Conservation (phyloP, 2,888 invertebrate genomes). For the Dryomyza anilis region DNA sequence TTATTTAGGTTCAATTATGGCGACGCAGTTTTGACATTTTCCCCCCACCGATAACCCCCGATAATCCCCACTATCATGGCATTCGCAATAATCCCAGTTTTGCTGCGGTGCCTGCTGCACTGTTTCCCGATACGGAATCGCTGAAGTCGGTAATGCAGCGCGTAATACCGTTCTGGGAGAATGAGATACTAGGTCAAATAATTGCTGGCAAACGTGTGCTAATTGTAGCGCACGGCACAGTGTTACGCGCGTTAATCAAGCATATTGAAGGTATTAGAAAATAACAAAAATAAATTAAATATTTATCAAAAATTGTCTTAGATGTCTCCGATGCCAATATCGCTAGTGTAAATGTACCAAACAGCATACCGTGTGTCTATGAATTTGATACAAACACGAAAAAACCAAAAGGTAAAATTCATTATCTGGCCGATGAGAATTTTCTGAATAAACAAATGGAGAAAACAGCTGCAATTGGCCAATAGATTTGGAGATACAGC, state of each 20-base stretch:
- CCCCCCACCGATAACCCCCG: slow-evolving; percentile 79
- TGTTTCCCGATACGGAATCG: slow-evolving; percentile 84
- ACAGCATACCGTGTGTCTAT: slow-evolving; percentile 81
- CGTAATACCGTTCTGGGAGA: slow-evolving; percentile 86
- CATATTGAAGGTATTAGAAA: slow-evolving; percentile 74
- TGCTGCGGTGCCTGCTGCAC: slow-evolving; percentile 70
- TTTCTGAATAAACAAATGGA: slow-evolving; percentile 78
- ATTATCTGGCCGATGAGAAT: slow-evolving; percentile 79
- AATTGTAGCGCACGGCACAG: slow-evolving; percentile 87
- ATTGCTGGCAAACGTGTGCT: slow-evolving; percentile 78
- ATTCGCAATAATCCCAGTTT: slow-evolving; percentile 81
- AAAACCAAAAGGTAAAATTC: slow-evolving; percentile 72
- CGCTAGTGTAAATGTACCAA: slow-evolving; percentile 77
- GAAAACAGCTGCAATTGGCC: slow-evolving; percentile 79
- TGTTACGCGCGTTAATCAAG: slow-evolving; percentile 83
- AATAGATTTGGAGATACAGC: slow-evolving; percentile 47
- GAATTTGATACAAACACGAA: slow-evolving; percentile 71
- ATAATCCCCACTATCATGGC: slow-evolving; percentile 74
- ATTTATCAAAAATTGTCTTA: slow-evolving; percentile 46
- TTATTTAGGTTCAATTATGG: slow-evolving; percentile 77
- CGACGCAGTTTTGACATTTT: slow-evolving; percentile 81
- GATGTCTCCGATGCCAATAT: slow-evolving; percentile 74
- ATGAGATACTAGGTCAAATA: slow-evolving; percentile 72
- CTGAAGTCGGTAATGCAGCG: slow-evolving; percentile 80
- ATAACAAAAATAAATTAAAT: background rate